These are phyloP conservation scores for Luscinia luscinia DNA, from an alignment of 2,797 vertebrate genomes.

Conservation along the genomic window DNA sequence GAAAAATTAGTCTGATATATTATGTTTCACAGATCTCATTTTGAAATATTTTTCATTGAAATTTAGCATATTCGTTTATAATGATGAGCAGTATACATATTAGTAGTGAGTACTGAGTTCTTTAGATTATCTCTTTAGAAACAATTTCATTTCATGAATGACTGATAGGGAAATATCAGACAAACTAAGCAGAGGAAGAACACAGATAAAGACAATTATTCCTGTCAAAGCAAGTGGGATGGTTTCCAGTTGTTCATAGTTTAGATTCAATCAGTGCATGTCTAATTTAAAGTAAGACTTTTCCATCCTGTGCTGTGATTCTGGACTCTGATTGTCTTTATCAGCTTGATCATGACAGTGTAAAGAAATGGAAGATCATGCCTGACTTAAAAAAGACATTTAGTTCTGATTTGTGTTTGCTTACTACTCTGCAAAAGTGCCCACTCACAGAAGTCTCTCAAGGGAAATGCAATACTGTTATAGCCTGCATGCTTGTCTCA, in stretches of 20 bases:
- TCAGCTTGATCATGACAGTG: not conserved
- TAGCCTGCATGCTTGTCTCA: not conserved
- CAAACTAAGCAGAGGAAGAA: constrained; percentile 13
- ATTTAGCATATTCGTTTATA: not conserved
- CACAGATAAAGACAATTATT: constrained; percentile 30
- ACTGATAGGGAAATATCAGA: not conserved
- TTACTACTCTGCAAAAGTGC: not conserved
- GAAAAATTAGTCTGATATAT: not conserved
- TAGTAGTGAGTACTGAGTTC: not conserved
- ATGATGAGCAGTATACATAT: not conserved
- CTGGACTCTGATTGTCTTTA: not conserved
- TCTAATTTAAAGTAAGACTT: not conserved
- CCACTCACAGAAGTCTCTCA: not conserved
- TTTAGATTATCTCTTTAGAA: not conserved
- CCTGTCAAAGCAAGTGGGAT: constrained; percentile 6
- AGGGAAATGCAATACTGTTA: not conserved
- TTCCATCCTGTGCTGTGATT: not conserved
- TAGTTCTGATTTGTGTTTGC: constrained; percentile 26
- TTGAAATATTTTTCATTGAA: not conserved
- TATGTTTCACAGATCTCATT: not conserved
- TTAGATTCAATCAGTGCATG: constrained; percentile 4
- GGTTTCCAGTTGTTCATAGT: constrained; percentile 14
- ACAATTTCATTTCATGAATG: not conserved
- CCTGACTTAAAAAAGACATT: not conserved
- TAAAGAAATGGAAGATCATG: constrained; percentile 9